Evolutionary conservation across 2,797 vertebrate genomes (phyloP).

Genomic region (Catamblyrhynchus diadema): DNA sequence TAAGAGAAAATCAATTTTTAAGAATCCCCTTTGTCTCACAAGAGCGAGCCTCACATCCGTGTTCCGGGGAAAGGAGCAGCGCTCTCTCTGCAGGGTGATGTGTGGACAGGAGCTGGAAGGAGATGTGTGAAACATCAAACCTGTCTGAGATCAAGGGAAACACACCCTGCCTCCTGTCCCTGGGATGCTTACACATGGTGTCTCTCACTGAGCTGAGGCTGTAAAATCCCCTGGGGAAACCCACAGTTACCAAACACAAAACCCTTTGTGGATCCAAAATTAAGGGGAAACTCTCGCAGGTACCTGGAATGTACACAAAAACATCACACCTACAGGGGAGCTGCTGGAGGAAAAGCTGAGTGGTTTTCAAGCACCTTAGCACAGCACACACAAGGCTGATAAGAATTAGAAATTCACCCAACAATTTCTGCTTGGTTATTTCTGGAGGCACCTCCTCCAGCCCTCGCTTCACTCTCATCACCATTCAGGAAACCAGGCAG

Average conservation of each 20-base stretch:
- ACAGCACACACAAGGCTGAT: not conserved
- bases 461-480: not conserved
- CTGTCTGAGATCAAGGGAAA: not conserved
- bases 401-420: not conserved
- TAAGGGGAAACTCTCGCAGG: not conserved
- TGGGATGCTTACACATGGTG: not conserved
- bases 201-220: not conserved
- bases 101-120: not conserved
- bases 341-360: not conserved
- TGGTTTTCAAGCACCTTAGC: not conserved
- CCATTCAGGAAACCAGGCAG: not conserved
- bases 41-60: not conserved
- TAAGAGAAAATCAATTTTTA: not conserved
- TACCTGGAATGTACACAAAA: not conserved
- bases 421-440: not conserved
- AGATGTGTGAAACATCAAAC: not conserved
- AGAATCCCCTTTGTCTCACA: not conserved
- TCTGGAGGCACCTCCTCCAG: not conserved
- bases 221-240: conserved; percentile 33
- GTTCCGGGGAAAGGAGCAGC: not conserved
- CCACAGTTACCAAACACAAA: not conserved
- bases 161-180: not conserved
- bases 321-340: not conserved
- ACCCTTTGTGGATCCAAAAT: not conserved
- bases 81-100: not conserved